phyloP scores from a whole-genome alignment of 2,888 invertebrate species.

The Meiosimyza decipiens region DNA sequence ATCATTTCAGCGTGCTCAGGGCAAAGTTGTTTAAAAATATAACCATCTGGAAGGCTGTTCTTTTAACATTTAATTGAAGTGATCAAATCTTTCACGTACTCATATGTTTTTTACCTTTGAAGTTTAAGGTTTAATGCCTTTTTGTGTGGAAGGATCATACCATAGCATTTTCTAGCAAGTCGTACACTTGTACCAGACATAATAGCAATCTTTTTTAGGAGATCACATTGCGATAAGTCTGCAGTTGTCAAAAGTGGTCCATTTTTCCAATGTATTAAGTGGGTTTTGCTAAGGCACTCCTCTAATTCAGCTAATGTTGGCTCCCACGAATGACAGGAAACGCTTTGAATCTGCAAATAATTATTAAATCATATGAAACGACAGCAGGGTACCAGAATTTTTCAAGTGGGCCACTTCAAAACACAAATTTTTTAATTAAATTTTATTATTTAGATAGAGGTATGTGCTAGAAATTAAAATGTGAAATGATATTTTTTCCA shows the following conservation, averaged over 20 bases:
- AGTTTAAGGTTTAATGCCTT: constrained; percentile 43
- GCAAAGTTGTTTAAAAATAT: constrained; percentile 46
- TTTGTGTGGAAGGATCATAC: constrained; percentile 49
- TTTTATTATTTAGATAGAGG: no score
- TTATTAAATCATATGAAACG: no score
- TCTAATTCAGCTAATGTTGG: constrained; percentile 49
- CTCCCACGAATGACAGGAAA: constrained; percentile 59
- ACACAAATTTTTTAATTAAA: no score
- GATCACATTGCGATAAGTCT: constrained; percentile 44
- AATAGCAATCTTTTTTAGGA: constrained; percentile 49
- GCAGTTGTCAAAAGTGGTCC: constrained; percentile 58
- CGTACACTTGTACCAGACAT: constrained; percentile 47
- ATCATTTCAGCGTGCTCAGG: constrained; percentile 51
- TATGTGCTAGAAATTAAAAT: no score
- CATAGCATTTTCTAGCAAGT: constrained; percentile 52
- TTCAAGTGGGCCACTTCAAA: no score
- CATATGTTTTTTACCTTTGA: constrained; percentile 41
- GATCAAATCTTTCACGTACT: neutral
- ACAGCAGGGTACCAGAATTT: no score
- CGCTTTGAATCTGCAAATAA: constrained; percentile 50
- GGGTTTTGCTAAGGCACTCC: constrained; percentile 54
- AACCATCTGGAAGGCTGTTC: constrained; percentile 51
- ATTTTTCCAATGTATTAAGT: constrained; percentile 53
- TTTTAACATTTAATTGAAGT: neutral
- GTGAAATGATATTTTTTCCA: no score